phyloP scores from a whole-genome alignment of 2,888 invertebrate species.

The Geophilus truncorum region DNA sequence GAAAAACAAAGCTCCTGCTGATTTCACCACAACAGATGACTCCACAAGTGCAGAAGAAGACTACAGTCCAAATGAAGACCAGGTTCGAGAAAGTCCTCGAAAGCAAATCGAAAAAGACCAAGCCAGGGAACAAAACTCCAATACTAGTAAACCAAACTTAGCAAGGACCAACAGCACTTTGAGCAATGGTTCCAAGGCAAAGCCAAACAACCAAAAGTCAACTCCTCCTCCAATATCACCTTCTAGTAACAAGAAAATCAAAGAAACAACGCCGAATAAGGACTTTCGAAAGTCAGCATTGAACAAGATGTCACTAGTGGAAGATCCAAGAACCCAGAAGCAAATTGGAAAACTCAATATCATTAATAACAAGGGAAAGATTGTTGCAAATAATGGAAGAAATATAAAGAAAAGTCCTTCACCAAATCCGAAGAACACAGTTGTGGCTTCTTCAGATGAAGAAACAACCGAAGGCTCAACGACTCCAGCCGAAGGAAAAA shows the following conservation, averaged over 20 bases:
- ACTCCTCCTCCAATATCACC: too few species aligned
- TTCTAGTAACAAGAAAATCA: too few species aligned
- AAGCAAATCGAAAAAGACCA: neutral
- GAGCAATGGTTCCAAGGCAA: neutral
- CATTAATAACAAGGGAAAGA: too few species aligned
- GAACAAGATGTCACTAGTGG: neutral
- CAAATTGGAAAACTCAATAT: too few species aligned
- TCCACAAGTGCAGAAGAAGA: neutral
- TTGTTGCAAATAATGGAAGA: too few species aligned
- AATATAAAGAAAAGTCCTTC: too few species aligned
- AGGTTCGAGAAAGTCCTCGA: neutral
- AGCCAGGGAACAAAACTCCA: neutral
- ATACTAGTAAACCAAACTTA: neutral
- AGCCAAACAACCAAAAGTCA: neutral
- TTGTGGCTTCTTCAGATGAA: too few species aligned
- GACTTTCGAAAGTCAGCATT: neutral
- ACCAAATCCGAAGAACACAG: too few species aligned
- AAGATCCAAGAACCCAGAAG: too few species aligned
- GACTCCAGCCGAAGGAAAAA: too few species aligned
- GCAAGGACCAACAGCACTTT: neutral
- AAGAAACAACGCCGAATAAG: neutral
- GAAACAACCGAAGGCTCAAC: too few species aligned
- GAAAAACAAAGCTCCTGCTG: constrained; percentile 25
- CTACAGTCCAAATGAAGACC: constrained; percentile 23
- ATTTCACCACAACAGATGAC: constrained; percentile 21